Conservation (phyloP, 2,888 invertebrate species). For the Drosophila differens region DNA sequence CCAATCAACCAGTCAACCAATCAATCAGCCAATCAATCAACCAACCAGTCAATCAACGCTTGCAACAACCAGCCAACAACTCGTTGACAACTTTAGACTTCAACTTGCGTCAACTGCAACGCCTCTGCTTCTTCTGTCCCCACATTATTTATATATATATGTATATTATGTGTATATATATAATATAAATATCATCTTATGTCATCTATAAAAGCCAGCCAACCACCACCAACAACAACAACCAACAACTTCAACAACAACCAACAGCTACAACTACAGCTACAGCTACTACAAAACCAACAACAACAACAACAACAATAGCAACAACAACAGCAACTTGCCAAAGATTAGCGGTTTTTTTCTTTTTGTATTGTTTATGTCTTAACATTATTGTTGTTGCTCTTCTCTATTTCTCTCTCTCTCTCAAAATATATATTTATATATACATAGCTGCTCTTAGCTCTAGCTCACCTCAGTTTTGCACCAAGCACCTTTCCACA, state of each 20-base stretch:
- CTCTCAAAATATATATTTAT: conserved; percentile 9
- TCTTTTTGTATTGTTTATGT: conserved; percentile 16
- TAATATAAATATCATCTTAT: conserved; percentile 42
- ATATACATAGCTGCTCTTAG: conserved; percentile 14
- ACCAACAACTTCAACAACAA: conserved; percentile 28
- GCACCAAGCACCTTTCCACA: conserved; percentile 19
- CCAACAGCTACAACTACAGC: conserved; percentile 27
- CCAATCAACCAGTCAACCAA: conserved; percentile 39
- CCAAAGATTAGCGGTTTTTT: conserved; percentile 22
- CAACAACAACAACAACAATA: conserved; percentile 9
- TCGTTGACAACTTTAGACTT: conserved; percentile 46
- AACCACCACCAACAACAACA: conserved; percentile 40
- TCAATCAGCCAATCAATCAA: conserved; percentile 14
- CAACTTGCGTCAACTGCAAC: conserved; percentile 45
- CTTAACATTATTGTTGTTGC: conserved; percentile 33
- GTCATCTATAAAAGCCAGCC: conserved; percentile 61
- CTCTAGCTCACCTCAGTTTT: conserved; percentile 36
- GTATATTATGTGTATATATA: conserved; percentile 1
- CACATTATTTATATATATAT: conserved; percentile 12
- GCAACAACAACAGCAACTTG: conserved; percentile 22
- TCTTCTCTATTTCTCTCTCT: conserved; percentile 10
- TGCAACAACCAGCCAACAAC: conserved; percentile 49
- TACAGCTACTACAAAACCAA: conserved; percentile 22
- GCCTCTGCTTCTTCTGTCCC: conserved; percentile 55
- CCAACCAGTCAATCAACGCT: conserved; percentile 33